phyloP scores from a whole-genome alignment of 2,113 vertebrate genomes.

The Mormyrus lacerda region DNA sequence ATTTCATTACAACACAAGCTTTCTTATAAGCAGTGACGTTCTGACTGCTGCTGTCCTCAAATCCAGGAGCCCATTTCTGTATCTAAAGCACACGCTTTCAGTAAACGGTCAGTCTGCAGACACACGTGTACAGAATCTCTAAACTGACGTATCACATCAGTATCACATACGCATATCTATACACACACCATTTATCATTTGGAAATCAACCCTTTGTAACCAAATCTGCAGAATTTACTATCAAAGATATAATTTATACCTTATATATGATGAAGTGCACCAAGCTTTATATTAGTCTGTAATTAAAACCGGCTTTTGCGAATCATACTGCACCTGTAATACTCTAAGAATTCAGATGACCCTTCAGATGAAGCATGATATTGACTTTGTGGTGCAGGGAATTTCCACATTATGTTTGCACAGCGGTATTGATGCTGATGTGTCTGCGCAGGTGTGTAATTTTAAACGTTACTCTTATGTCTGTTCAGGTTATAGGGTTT shows the following conservation, averaged over 20 bases:
- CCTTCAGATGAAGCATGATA: neutral
- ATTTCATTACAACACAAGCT: neutral
- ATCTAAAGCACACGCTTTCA: constrained; percentile 7
- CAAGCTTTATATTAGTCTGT: neutral
- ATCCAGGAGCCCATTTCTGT: neutral
- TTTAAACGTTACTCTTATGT: neutral
- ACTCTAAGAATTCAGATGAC: neutral
- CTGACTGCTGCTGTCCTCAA: constrained; percentile 12
- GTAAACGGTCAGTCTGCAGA: constrained; percentile 6
- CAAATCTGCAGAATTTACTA: neutral
- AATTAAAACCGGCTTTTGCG: neutral
- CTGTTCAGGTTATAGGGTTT: neutral
- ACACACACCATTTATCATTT: neutral
- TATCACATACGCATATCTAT: neutral
- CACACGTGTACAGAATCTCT: neutral
- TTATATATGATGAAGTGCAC: neutral
- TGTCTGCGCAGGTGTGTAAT: neutral
- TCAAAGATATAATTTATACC: neutral
- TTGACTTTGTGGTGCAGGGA: neutral
- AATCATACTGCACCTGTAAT: neutral
- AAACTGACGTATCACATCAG: neutral
- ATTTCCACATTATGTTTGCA: neutral
- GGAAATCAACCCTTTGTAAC: neutral
- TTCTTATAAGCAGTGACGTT: neutral
- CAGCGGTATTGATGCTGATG: neutral